phyloP scores from a whole-genome alignment of 2,888 invertebrate species.

The Agapostemon virescens region DNA sequence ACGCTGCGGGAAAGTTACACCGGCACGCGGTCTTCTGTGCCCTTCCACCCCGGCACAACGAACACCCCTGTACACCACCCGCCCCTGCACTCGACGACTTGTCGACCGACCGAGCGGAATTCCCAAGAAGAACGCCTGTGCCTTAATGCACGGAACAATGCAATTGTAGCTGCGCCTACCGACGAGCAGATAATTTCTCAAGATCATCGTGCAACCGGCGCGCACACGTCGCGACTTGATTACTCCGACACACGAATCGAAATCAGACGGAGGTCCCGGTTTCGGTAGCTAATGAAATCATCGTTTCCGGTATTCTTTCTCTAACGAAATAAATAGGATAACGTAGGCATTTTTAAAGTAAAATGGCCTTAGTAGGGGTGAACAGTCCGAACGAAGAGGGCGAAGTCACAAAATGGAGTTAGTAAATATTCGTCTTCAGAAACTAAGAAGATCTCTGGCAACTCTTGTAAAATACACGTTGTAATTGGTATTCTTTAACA shows the following conservation, averaged over 20 bases:
- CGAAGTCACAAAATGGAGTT: no score
- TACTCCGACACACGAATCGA: background rate
- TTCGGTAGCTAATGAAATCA: background rate
- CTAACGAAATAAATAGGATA: no score
- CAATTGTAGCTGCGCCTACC: constrained; percentile 23
- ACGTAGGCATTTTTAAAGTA: no score
- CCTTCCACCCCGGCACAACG: constrained; percentile 28
- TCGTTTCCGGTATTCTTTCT: no score
- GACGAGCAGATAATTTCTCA: constrained; percentile 13
- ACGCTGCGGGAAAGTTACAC: constrained; percentile 73
- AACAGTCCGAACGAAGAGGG: no score
- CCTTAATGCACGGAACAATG: constrained; percentile 30
- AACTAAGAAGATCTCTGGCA: no score
- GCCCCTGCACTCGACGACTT: background rate
- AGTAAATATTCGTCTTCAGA: no score
- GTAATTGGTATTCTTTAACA: no score
- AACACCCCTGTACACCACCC: constrained; percentile 2
- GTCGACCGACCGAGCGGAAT: constrained; percentile 35
- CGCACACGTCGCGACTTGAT: background rate
- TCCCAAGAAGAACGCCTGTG: constrained; percentile 28
- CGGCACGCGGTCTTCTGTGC: constrained; percentile 55
- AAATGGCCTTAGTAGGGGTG: no score
- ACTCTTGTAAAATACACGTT: no score
- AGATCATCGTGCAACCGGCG: background rate
- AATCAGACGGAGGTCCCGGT: background rate